phyloP scores from a whole-genome alignment of 35 echinoderm and acorn worm species.

The Anneissia japonica region DNA sequence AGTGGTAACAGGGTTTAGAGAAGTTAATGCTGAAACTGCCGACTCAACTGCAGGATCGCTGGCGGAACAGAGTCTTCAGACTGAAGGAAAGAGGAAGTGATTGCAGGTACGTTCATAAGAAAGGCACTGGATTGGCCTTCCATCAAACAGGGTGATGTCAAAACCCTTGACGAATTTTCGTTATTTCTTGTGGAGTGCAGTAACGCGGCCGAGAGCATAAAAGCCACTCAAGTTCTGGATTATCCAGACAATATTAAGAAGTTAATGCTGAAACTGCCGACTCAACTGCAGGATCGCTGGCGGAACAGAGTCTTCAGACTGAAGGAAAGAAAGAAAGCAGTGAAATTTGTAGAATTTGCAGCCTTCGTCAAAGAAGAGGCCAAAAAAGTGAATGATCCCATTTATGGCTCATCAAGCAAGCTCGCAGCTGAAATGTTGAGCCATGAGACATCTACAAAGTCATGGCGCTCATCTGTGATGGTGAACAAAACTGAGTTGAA shows the following conservation, averaged over 20 bases:
- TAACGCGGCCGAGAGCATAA: not conserved
- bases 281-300: not conserved
- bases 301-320: not conserved
- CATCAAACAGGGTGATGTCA: not conserved
- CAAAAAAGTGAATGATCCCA: not conserved
- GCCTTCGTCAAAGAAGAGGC: not conserved
- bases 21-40: not conserved
- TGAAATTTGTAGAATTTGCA: not conserved
- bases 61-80: too few relatives aligned
- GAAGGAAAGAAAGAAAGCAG: not conserved
- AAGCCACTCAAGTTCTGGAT: not conserved
- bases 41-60: not conserved
- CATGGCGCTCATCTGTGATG: too few relatives aligned
- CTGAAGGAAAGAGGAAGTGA: not conserved
- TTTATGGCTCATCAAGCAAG: not conserved
- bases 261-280: not conserved
- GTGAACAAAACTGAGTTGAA: too few relatives aligned
- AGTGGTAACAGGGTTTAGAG: not conserved
- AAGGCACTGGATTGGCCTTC: not conserved
- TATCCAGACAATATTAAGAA: not conserved
- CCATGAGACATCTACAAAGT: not conserved
- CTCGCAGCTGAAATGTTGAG: not conserved
- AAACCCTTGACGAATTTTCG: not conserved
- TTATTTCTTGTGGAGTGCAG: constrained; percentile 1
- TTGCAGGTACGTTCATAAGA: not conserved